These are phyloP conservation scores for Seira ritae DNA, from an alignment of 2,888 invertebrate genomes.

Conservation along the genomic window DNA sequence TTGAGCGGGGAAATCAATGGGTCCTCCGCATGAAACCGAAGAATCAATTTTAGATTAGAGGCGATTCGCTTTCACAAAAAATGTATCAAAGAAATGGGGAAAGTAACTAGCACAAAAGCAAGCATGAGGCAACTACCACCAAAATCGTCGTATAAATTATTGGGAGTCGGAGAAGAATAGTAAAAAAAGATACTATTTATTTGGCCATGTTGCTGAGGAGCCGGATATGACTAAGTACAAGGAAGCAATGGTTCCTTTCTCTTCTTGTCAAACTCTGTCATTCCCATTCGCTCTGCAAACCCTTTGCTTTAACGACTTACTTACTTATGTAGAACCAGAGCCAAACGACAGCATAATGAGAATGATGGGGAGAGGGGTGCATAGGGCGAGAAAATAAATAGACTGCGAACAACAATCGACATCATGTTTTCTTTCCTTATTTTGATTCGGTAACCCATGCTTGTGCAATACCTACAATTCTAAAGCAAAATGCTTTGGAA, in stretches of 20 bases:
- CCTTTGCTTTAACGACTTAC: background rate
- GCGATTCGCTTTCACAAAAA: background rate
- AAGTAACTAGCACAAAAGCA: background rate
- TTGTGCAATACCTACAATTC: too few species aligned
- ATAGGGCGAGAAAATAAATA: too few species aligned
- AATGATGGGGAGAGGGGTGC: too few species aligned
- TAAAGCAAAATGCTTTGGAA: too few species aligned
- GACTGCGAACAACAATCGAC: too few species aligned
- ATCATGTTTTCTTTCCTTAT: too few species aligned
- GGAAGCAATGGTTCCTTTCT: slow-evolving; percentile 31
- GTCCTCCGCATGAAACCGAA: too few species aligned
- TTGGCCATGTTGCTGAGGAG: background rate
- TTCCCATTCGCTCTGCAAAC: slow-evolving; percentile 11
- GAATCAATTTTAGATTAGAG: too few species aligned
- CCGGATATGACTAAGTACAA: background rate
- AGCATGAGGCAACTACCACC: background rate
- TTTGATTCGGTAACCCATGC: too few species aligned
- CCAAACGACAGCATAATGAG: too few species aligned
- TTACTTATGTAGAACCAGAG: too few species aligned
- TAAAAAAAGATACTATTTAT: slow-evolving; percentile 10
- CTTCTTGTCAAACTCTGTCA: slow-evolving; percentile 32
- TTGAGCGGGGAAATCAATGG: too few species aligned
- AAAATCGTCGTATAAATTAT: slow-evolving; percentile 10
- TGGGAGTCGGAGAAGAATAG: background rate
- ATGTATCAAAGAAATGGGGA: background rate